phyloP scores from a whole-genome alignment of 2,113 vertebrate genomes.

The Ptilonorhynchus violaceus region DNA sequence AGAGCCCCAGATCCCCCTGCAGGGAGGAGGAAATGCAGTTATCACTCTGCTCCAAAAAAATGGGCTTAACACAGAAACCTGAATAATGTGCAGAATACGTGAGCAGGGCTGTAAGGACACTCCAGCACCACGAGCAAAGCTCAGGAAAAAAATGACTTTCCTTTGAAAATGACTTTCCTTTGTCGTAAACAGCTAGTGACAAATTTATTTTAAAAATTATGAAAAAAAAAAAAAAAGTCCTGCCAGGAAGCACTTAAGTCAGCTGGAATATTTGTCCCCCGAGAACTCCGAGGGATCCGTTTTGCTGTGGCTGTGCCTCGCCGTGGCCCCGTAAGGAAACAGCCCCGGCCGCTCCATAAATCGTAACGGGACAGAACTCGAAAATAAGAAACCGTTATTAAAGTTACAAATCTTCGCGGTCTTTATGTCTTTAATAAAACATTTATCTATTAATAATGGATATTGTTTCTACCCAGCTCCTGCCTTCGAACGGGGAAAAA shows the following conservation, averaged over 20 bases:
- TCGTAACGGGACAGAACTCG: conserved; percentile 56
- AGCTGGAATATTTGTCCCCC: neutral
- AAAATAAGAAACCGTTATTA: conserved; percentile 74
- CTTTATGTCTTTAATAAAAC: conserved; percentile 74
- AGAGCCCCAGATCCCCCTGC: neutral
- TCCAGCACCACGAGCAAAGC: neutral
- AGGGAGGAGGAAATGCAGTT: neutral
- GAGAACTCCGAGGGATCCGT: neutral
- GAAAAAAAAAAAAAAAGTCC: neutral
- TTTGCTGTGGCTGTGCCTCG: neutral
- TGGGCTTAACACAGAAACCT: neutral
- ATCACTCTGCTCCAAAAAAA: neutral
- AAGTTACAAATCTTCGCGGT: conserved; percentile 77
- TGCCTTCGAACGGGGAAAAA: neutral
- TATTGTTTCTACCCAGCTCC: conserved; percentile 41
- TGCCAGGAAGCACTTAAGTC: neutral
- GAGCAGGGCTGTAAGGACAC: neutral
- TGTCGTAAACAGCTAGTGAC: neutral
- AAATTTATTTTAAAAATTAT: neutral
- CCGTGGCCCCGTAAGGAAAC: conserved; percentile 25
- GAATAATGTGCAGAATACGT: neutral
- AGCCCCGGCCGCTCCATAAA: conserved; percentile 54
- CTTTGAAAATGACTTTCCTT: neutral
- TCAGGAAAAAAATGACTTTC: neutral
- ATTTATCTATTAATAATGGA: conserved; percentile 74